Conservation (phyloP, 30 jellyfish, hydroid and myxozoan species). For the Mastigias papua region DNA sequence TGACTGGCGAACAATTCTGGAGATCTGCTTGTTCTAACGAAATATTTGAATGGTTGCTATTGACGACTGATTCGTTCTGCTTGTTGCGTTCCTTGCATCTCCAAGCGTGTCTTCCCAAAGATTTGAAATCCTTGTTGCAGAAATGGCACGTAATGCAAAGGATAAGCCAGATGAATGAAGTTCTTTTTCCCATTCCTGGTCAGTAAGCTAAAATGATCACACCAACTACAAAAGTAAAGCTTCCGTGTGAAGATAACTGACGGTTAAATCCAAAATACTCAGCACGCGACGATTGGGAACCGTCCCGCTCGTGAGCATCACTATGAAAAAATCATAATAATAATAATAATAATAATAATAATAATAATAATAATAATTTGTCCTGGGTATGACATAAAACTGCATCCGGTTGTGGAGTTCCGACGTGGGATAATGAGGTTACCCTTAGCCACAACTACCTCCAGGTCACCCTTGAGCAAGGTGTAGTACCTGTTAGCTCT, state of each 20-base stretch:
- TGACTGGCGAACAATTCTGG: slow-evolving; percentile 41
- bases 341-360: too few relatives aligned
- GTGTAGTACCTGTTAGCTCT: too few relatives aligned
- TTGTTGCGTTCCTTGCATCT: background rate
- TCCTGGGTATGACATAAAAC: too few relatives aligned
- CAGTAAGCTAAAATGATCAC: slow-evolving; percentile 3
- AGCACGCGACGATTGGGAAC: slow-evolving; percentile 7
- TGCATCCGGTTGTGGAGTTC: too few relatives aligned
- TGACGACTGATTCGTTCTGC: background rate
- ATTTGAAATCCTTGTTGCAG: background rate
- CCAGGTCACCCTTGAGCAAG: too few relatives aligned
- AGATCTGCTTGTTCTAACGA: slow-evolving; percentile 9
- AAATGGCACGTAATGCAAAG: slow-evolving; percentile 5
- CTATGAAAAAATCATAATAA: too few relatives aligned
- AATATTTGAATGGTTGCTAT: background rate
- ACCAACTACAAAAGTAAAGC: slow-evolving; percentile 7
- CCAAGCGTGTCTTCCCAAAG: background rate
- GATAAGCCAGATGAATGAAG: background rate
- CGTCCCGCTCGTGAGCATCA: too few relatives aligned
- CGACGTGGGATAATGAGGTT: too few relatives aligned
- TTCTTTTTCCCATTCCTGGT: background rate
- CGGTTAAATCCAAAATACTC: background rate
- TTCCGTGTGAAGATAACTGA: slow-evolving; percentile 18
- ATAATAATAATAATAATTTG: too few relatives aligned
- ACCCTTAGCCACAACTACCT: too few relatives aligned